Evolutionary conservation across 2,113 vertebrate species (phyloP), one percentile per base, ranked within the genome.

Genomic region (Mastomys coucha): DNA sequence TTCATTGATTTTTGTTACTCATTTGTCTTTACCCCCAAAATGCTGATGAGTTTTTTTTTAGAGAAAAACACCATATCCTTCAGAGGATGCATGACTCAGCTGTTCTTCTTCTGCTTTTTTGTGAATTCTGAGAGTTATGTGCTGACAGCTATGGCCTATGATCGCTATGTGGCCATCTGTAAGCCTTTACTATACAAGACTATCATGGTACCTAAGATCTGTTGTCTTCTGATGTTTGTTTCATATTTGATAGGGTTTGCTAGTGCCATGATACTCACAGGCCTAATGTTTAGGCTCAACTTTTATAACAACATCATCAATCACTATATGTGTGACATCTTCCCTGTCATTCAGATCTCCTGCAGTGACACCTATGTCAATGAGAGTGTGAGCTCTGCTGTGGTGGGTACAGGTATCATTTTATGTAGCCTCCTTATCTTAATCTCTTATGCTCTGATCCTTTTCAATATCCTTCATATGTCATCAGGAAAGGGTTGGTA

Each of bases 321-420:
- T 39, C 94, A 97, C n/a, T 98, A 96, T 16, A 91, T 96, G 75
- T 98, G 98, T 70, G 98, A 98, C 51, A 97, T 98, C 0, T 95
- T 98, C 53, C 97, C 96, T 0, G 81, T 98, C 39, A 88, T 98
- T n/a, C 91, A 94, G 39, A 96, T 98, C 19, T 96, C 96, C 80
- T 97, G 95, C 20, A 92, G 85, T 24, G 89, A 80, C 33, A 97
- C 91, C 1, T 86, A 81, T 19, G 11, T 63, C 5, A 97, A 96
- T 60, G 95, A 96, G 14, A 33, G 78, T 6, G 39, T 97, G 10
- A 88, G 26, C 36, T 91, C 94, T 49, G 7, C 96, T 11, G n/a
- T 96, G 31, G 92, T 93, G 19, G 76, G 94, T 3, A 80, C 85
- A 56, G 53, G 81, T 36, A 33, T 97, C 3, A n/a, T 93, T 58